These are phyloP conservation scores for Osmoderma eremita DNA, from an alignment of 2,888 invertebrate genomes.

Conservation along the genomic window DNA sequence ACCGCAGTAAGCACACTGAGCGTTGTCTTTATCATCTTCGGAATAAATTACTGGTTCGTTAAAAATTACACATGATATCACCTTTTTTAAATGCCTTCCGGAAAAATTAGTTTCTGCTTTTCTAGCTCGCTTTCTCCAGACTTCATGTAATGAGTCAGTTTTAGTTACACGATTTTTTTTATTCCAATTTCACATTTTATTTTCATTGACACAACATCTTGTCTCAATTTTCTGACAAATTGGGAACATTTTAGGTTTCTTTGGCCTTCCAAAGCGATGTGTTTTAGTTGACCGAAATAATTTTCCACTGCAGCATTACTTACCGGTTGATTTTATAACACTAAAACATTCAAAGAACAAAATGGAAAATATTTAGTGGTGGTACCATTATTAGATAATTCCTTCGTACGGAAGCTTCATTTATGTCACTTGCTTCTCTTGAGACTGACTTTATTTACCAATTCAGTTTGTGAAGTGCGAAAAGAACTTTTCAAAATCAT, in stretches of 20 bases:
- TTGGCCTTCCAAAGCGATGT: not conserved
- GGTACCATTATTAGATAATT: too few relatives aligned
- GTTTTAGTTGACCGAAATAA: too few relatives aligned
- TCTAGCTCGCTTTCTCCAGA: not conserved
- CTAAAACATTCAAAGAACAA: not conserved
- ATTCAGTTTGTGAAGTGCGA: not conserved
- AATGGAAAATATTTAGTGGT: not conserved
- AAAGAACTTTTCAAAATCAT: conserved; percentile 8
- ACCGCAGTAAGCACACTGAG: conserved; percentile 12
- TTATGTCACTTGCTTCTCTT: not conserved
- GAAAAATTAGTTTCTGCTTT: not conserved
- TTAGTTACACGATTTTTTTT: conserved; percentile 12
- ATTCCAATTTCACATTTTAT: not conserved
- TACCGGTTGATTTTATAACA: not conserved
- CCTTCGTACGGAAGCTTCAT: not conserved
- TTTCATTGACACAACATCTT: conserved; percentile 1
- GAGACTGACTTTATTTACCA: not conserved
- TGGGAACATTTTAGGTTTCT: conserved; percentile 1
- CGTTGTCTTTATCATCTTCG: not conserved
- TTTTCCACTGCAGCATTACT: too few relatives aligned
- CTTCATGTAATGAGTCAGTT: conserved; percentile 3
- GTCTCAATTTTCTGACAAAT: conserved; percentile 1
- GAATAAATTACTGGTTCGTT: conserved; percentile 1
- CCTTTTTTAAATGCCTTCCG: not conserved
- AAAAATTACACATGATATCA: not conserved